Evolutionary conservation across 2,888 invertebrate species (phyloP), one percentile per base, ranked within the genome.

Genomic region (Trilocha varians): DNA sequence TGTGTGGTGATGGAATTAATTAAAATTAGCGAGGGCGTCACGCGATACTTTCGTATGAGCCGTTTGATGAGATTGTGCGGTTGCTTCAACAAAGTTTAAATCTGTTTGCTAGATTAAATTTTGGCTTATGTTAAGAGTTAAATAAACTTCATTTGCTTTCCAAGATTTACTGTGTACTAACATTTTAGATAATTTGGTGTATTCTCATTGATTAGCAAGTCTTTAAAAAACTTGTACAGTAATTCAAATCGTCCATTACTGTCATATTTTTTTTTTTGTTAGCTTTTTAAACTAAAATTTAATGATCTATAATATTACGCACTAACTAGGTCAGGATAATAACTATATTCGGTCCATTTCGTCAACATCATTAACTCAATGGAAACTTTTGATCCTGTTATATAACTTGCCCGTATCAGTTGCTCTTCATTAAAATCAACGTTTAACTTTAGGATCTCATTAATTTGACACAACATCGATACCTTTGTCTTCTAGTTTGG

Each of bases 11-110:
- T 70, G 62, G 65, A 72, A 73, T 71, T 78, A 80, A 79, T 82
- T 80, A 77, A 78, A 76, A 78, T 79, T 78, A 74, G 73, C 65
- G 52, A 59, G 66, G 65, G 61, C 55, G 59, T 65, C 50, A 58
- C 55, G 59, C 49, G 25, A 6, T 25, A 5, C 47, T 57, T 55
- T 59, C 65, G 62, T 66, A 58, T 50, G 62, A 60, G 60, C 51
- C 52, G 54, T 55, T 53, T 59, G 62, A 64, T 63, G 71, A 67
- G 65, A 70, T 64, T 62, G 61, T 59, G 61, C 54, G 59, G 60
- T 55, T 41, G 53, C 60, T 65, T 68, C 60, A 65, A 67, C 65
- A 74, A 71, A 71, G 63, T 73, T 74, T 67, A 54, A 60, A 63
- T 63, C 62, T 59, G 57, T 59, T 57, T 62, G 56, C 52, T 25